A percentile compares a stretch with the other conserved stretches of the same genome.
phyloP scores from a whole-genome alignment of 2,113 vertebrate species.

The Chrysochloris asiatica region DNA sequence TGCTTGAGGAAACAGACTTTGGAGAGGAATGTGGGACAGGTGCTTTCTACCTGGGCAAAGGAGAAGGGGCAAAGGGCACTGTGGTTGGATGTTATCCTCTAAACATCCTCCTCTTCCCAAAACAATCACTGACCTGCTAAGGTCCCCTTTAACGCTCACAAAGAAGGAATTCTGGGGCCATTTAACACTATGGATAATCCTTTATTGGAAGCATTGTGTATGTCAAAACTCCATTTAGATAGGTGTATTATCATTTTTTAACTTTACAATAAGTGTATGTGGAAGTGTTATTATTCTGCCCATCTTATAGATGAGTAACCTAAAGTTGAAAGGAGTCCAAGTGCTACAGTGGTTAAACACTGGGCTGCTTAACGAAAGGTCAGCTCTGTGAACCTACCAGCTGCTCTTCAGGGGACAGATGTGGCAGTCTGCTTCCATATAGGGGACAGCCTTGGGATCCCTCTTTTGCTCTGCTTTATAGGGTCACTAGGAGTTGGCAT shows the following conservation, averaged over 20 bases:
- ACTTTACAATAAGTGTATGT: neutral
- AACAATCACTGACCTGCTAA: neutral
- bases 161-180: neutral
- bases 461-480: neutral
- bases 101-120: rapidly evolving
- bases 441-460: neutral
- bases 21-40: neutral
- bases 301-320: neutral
- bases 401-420: neutral
- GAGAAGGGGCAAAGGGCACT: neutral
- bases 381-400: neutral
- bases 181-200: neutral
- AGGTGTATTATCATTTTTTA: neutral
- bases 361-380: neutral
- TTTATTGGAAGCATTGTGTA: neutral
- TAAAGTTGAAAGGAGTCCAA: neutral
- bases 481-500: neutral
- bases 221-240: neutral
- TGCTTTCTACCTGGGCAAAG: neutral
- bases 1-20: neutral
- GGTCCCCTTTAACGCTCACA: neutral
- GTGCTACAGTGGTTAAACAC: neutral
- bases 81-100: rapidly evolving
- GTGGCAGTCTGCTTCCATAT: neutral
- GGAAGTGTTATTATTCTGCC: neutral